Evolutionary conservation across 92 coral and sea anemone genomes (phyloP).

Genomic region (Phenganax marumi): DNA sequence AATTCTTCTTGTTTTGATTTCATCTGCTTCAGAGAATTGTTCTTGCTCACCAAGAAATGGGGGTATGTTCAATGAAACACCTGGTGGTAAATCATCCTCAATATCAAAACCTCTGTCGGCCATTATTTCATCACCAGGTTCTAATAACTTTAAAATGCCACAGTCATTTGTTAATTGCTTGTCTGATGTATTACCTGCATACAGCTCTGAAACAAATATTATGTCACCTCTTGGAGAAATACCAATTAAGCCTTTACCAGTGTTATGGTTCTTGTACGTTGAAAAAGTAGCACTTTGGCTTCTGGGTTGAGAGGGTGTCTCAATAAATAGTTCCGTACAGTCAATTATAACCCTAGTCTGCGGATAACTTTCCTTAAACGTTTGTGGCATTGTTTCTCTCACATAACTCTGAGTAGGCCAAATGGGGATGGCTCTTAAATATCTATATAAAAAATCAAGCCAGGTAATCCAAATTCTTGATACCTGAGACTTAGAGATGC

Average conservation of each 20-base stretch:
- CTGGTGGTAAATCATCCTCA: slow-evolving; percentile 13
- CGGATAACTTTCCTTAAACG: slow-evolving; percentile 48
- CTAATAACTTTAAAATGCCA: slow-evolving; percentile 12
- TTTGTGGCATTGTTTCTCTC: slow-evolving; percentile 37
- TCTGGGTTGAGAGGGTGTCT: slow-evolving; percentile 50
- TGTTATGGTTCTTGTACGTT: slow-evolving; percentile 37
- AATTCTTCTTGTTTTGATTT: slow-evolving; percentile 1
- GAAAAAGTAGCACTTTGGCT: slow-evolving; percentile 52
- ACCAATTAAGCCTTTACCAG: slow-evolving; percentile 25
- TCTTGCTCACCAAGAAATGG: slow-evolving; percentile 8
- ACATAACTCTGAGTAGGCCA: slow-evolving; percentile 57
- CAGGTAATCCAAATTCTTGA: slow-evolving; percentile 45
- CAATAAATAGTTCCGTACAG: slow-evolving; percentile 55
- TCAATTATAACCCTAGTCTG: slow-evolving; percentile 58
- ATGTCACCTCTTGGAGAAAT: slow-evolving; percentile 18
- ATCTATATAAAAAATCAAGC: slow-evolving; percentile 44
- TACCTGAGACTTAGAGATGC: slow-evolving; percentile 19
- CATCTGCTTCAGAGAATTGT: not conserved
- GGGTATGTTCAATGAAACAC: not conserved
- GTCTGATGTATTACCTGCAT: slow-evolving; percentile 31
- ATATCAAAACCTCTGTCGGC: slow-evolving; percentile 30
- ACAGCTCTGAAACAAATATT: slow-evolving; percentile 26
- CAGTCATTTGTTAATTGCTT: slow-evolving; percentile 28
- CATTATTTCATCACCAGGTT: slow-evolving; percentile 13
- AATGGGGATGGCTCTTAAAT: slow-evolving; percentile 54